Evolutionary conservation across 2,113 vertebrate species (phyloP).

Genomic region (Pterocles gutturalis): DNA sequence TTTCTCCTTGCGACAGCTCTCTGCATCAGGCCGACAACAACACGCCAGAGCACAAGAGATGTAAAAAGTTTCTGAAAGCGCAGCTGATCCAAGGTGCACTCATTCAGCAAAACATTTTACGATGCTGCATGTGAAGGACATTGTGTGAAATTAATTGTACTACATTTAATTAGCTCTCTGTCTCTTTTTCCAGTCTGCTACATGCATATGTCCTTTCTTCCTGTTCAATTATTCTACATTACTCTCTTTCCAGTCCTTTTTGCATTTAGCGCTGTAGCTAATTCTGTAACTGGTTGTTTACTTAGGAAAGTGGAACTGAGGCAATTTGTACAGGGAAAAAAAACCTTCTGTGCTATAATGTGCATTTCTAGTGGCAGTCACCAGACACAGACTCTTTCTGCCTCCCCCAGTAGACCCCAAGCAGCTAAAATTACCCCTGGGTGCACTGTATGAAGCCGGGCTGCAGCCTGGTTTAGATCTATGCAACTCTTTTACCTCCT

Average conservation of each 20-base stretch:
- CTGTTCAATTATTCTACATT: neutral
- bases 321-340: neutral
- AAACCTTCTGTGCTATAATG: neutral
- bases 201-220: slow-evolving; percentile 12
- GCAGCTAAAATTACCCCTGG: neutral
- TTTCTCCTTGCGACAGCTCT: neutral
- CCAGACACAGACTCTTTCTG: neutral
- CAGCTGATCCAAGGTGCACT: neutral
- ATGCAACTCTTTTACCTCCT: neutral
- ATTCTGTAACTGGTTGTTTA: slow-evolving; percentile 25
- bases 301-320: neutral
- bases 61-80: neutral
- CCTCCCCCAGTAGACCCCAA: neutral
- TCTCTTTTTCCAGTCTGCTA: slow-evolving; percentile 29
- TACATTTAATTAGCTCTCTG: slow-evolving; percentile 35
- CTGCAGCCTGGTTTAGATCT: neutral
- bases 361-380: neutral
- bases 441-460: neutral
- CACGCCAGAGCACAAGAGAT: neutral
- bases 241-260: neutral
- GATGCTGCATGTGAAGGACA: neutral
- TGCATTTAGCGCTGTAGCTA: neutral
- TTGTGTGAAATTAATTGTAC: slow-evolving; percentile 13
- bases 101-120: neutral
- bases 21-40: neutral